phyloP scores from a whole-genome alignment of 37 sponge, comb jelly and placozoan species.

The Mnemiopsis leidyi region DNA sequence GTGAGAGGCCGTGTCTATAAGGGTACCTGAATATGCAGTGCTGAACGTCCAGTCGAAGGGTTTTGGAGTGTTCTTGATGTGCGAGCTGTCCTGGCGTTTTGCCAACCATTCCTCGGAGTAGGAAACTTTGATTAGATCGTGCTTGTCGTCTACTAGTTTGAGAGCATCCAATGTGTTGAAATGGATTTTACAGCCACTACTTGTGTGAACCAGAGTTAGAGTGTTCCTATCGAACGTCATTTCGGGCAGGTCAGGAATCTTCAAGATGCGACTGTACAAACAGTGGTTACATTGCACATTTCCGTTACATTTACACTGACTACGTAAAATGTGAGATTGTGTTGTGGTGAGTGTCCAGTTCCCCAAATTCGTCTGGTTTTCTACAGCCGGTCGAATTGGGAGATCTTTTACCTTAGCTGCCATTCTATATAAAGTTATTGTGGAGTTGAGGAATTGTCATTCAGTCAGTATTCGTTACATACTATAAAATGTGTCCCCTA shows the following conservation, averaged over 20 bases:
- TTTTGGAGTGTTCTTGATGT: slow-evolving; percentile 73
- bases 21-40: slow-evolving; percentile 77
- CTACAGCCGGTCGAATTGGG: neutral
- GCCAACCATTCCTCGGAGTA: slow-evolving; percentile 84
- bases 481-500: too few species aligned
- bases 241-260: slow-evolving; percentile 81
- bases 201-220: slow-evolving; percentile 70
- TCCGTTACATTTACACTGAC: slow-evolving; percentile 66
- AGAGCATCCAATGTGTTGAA: slow-evolving; percentile 89
- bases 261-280: slow-evolving; percentile 45
- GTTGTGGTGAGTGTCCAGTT: slow-evolving; percentile 70
- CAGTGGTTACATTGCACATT: slow-evolving; percentile 66
- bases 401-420: neutral
- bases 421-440: neutral
- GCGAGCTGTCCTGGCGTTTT: slow-evolving; percentile 66
- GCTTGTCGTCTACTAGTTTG: slow-evolving; percentile 69
- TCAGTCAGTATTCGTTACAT: too few species aligned
- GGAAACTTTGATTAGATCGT: slow-evolving; percentile 78
- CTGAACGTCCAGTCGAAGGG: slow-evolving; percentile 98
- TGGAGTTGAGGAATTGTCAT: too few species aligned
- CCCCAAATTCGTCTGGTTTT: slow-evolving; percentile 51
- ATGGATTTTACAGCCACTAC: slow-evolving; percentile 67
- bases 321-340: slow-evolving; percentile 77
- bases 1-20: slow-evolving; percentile 38
- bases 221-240: slow-evolving; percentile 86